These are phyloP conservation scores for Eublepharis macularius DNA, from an alignment of 2,113 vertebrate genomes.

Conservation along the genomic window DNA sequence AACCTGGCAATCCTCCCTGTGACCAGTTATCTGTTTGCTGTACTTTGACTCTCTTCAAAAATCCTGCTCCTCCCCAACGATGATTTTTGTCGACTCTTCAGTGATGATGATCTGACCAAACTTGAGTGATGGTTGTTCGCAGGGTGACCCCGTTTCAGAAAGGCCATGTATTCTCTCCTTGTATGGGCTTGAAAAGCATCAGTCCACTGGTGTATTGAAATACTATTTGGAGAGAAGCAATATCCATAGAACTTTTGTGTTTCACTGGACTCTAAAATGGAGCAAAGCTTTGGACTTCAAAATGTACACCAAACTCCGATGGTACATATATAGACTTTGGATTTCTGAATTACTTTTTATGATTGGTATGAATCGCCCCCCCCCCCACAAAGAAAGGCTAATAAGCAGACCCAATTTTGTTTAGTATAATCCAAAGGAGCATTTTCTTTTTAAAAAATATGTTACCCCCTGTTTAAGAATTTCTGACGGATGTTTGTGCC, in stretches of 20 bases:
- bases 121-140: too few species aligned
- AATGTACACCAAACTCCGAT: neutral
- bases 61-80: too few species aligned
- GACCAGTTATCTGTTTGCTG: neutral
- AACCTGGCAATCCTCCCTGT: neutral
- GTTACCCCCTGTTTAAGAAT: constrained; percentile 71
- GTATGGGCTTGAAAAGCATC: too few species aligned
- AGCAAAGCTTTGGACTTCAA: neutral
- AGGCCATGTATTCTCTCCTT: too few species aligned
- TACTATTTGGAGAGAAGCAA: neutral
- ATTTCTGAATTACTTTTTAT: neutral
- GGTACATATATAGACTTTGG: constrained; percentile 38
- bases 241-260: neutral
- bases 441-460: constrained; percentile 36
- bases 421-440: constrained; percentile 47
- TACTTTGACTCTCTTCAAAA: neutral
- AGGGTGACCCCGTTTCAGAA: neutral
- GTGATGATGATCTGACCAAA: too few species aligned
- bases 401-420: constrained; percentile 60
- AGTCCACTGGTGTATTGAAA: too few species aligned
- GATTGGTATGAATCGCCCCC: neutral
- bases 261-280: neutral
- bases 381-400: constrained; percentile 38
- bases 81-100: neutral
- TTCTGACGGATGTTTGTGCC: constrained; percentile 73